phyloP scores from a whole-genome alignment of 2,888 invertebrate genomes.

The Melipona beecheii region DNA sequence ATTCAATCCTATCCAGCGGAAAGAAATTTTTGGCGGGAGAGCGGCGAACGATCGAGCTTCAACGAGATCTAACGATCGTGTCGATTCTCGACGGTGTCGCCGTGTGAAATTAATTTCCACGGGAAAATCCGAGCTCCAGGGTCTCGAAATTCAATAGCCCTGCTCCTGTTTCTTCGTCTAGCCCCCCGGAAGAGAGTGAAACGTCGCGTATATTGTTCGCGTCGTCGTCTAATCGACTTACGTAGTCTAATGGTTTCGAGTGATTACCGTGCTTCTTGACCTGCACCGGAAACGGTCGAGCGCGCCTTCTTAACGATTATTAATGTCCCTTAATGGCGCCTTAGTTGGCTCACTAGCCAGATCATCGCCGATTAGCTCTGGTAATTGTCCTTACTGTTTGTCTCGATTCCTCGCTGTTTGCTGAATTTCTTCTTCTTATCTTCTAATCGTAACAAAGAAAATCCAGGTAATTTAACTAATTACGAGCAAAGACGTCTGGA shows the following conservation, averaged over 20 bases:
- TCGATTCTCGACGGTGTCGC: neutral
- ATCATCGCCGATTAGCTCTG: slow-evolving; percentile 36
- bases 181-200: neutral
- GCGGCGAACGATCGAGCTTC: neutral
- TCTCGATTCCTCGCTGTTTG: neutral
- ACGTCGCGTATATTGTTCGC: slow-evolving; percentile 34
- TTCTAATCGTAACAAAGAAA: neutral
- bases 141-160: slow-evolving; percentile 37
- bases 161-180: slow-evolving; percentile 13
- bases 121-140: slow-evolving; percentile 25
- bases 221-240: slow-evolving; percentile 48
- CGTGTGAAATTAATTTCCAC: slow-evolving; percentile 34
- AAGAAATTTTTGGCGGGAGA: slow-evolving; percentile 18
- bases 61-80: neutral
- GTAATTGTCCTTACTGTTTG: slow-evolving; percentile 32
- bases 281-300: slow-evolving; percentile 41
- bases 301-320: slow-evolving; percentile 44
- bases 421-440: neutral
- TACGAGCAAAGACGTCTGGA: neutral
- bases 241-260: slow-evolving; percentile 50
- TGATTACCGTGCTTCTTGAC: slow-evolving; percentile 45
- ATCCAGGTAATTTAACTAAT: neutral
- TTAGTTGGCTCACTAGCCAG: slow-evolving; percentile 14
- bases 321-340: slow-evolving; percentile 50
- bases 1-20: slow-evolving; percentile 23